Base-by-base conservation (phyloP, 92 coral and sea anemone genomes). In the Epizoanthus ramosus region DNA sequence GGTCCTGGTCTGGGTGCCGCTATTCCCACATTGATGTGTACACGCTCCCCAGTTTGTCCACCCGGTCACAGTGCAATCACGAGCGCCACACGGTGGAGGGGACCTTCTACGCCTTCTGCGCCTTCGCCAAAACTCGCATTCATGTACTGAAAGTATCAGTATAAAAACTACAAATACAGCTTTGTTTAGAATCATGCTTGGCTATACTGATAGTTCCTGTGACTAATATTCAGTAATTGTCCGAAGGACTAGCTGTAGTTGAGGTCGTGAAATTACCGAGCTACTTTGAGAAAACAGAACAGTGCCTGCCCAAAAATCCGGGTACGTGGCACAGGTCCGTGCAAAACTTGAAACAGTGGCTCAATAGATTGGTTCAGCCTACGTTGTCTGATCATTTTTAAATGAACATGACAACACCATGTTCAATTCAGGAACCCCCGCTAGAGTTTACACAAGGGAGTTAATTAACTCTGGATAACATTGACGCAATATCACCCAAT, bases 31-130 rank as follows among this genome's bases (percentile, higher is more conserved):
- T 41, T 81, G 91, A 41, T 87, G 92, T 8, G 84, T 60, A 53
- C 96, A 90, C 6, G 63, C 80, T 53, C 92, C 84, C 95, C 94
- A 93, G 21, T 84, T 71, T 3, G 89, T 23, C 98, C 98, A 95
- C 4, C 69, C 24, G 7, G 87, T 35, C 8, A 90, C 95, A 5
- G 50, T 85, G 41, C 98, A 95, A 73, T 95, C 87, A 1, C 86
- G 68, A 1, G 94, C 68, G 9, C 52, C 22, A 41, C 93, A 87
- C 14, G 91, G 89, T 3, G 94, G 95, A 3, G 94, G 92, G 8
- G 90, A 28, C 25, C 91, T 80, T 28, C 88, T 57, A 1, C 95
- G 77, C 4, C 95, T 68, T 43, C 95, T 73, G 0, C 97, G 63
- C 17, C 97, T 63, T 12, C 92, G 64, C 25, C 73, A 68, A 64